Evolutionary conservation across 2,797 vertebrate species (phyloP), one percentile per base, ranked within the genome.

Genomic region (Poeciliopsis presidionis): DNA sequence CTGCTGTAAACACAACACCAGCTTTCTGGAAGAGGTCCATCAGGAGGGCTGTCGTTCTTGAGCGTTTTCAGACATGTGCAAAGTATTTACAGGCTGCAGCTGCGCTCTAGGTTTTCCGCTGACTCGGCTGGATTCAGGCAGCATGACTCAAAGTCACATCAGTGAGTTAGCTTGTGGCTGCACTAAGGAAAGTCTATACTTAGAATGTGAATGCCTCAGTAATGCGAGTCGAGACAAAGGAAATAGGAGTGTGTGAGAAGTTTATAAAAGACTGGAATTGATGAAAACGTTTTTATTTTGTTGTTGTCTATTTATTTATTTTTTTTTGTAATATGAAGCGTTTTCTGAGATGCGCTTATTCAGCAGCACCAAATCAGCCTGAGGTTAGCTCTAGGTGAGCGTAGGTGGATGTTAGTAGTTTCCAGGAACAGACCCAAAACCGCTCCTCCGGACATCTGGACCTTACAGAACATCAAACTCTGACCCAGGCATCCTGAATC

Each of bases 11-110:
- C 82, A 77, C 74, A 49, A 70, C 73, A 78, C 43, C 76, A 83
- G 72, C 36, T 70, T 1, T 20, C 76, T 73, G 59, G 41, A 7
- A 41, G 67, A 73, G 69, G 36, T 63, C 47, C 71, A 9, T 72
- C 76, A 81, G 81, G 79, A 59, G 7, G 33, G 41, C 65, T 30
- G 43, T 75, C 78, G 87, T 89, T 89, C 82, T 82, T 79, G 67
- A 80, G 84, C 73, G 83, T 89, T 86, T 84, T 86, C 72, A 73
- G 85, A 88, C 82, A 84, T 72, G 83, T 85, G 73, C 55, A 65
- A 88, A 87, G 80, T 87, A 86, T 90, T 92, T 92, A 87, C 86
- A 86, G 78, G 73, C 77, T 84, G 59, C 87, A 92, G 91, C 92
- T 94, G 93, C 85, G 83, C 75, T 88, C 72, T 61, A 47, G 43